A percentile compares a stretch with the other conserved stretches of the same genome.
Evolutionary conservation across 2,113 vertebrate species (phyloP).

Genomic region (Lepus europaeus): DNA sequence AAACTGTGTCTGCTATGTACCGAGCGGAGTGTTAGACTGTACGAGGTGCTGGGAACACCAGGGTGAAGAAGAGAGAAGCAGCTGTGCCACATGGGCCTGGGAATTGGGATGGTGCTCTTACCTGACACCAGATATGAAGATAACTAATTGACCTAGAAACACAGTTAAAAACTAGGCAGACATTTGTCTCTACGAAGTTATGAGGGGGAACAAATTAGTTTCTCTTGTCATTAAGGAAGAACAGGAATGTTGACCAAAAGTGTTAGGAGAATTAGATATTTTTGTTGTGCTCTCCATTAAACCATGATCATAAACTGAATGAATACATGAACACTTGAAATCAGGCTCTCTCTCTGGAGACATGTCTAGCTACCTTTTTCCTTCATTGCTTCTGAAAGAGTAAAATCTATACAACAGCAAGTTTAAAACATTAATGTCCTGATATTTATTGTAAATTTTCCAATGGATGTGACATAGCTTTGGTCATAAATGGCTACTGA

Average conservation of each 20-base stretch:
- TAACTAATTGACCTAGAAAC: slow-evolving; percentile 1
- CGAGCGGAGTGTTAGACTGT: background rate
- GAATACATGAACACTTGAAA: background rate
- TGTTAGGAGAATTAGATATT: slow-evolving; percentile 33
- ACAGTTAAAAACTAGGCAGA: slow-evolving; percentile 49
- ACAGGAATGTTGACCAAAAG: background rate
- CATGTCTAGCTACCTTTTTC: background rate
- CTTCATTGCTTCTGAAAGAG: slow-evolving; percentile 56
- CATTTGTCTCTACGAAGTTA: slow-evolving; percentile 6
- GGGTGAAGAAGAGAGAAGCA: background rate
- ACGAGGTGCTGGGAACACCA: background rate
- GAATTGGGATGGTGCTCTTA: background rate
- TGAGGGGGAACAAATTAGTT: slow-evolving; percentile 7
- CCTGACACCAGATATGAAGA: background rate
- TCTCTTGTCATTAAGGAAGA: slow-evolving; percentile 36
- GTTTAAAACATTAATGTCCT: slow-evolving; percentile 45
- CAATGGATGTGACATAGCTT: background rate
- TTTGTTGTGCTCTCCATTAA: slow-evolving; percentile 6
- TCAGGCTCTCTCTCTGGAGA: slow-evolving; percentile 17
- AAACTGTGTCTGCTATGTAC: background rate
- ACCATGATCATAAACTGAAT: background rate
- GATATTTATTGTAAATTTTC: slow-evolving; percentile 49
- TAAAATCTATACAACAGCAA: background rate
- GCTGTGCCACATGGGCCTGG: background rate
- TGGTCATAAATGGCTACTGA: background rate